Conservation (phyloP, 2,888 invertebrate species). For the Lamellibrachia satsuma region DNA sequence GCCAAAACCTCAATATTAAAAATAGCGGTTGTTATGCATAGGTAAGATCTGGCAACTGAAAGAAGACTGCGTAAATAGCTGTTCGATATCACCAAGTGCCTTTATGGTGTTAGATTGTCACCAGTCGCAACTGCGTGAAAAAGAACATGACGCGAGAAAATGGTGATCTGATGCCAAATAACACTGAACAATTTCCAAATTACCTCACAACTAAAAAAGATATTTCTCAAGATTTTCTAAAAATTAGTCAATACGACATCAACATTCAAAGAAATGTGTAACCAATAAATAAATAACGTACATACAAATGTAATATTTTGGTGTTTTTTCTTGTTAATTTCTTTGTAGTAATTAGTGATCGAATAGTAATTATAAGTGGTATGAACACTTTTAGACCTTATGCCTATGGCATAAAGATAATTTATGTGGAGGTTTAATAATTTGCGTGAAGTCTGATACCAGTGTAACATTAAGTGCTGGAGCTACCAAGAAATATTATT, state of each 20-base stretch:
- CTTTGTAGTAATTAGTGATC: neutral
- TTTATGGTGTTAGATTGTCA: neutral
- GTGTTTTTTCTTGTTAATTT: neutral
- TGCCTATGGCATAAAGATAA: neutral
- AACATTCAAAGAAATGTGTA: neutral
- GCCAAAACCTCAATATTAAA: neutral
- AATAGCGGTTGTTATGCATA: neutral
- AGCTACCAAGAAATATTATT: too few species aligned
- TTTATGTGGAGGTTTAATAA: too few species aligned
- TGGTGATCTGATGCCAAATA: too few species aligned
- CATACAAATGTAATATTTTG: neutral
- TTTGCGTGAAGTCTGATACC: too few species aligned
- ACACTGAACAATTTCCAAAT: too few species aligned
- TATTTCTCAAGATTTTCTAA: neutral
- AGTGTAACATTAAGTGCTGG: too few species aligned
- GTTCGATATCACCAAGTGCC: neutral
- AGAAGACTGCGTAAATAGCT: neutral
- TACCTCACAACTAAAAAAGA: too few species aligned
- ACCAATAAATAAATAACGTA: neutral
- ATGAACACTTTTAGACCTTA: neutral
- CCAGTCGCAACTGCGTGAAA: neutral
- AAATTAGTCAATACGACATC: too few species aligned
- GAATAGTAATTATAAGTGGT: neutral
- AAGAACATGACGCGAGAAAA: too few species aligned
- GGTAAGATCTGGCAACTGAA: neutral